These are phyloP conservation scores for Bombus cullumanus DNA, from an alignment of 1,140 invertebrate genomes.

Conservation along the genomic window DNA sequence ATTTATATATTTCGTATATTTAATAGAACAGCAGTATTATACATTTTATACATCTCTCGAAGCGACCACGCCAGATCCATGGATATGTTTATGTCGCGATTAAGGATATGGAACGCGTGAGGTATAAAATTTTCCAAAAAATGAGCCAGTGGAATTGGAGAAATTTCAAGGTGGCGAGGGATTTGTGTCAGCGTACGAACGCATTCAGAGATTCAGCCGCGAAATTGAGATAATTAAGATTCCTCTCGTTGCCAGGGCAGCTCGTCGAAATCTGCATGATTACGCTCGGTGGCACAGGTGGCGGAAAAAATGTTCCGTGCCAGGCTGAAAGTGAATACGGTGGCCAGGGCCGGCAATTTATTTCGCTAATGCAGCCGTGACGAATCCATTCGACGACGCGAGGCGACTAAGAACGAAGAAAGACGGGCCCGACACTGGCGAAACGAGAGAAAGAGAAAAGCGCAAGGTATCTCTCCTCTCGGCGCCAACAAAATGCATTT, in stretches of 20 bases:
- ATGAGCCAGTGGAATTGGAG: neutral
- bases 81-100: too few species aligned
- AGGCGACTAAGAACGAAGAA: neutral
- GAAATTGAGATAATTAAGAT: constrained; percentile 21
- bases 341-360: constrained; percentile 44
- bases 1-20: too few species aligned
- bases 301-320: constrained; percentile 1
- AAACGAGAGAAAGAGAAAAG: neutral
- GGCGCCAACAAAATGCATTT: neutral
- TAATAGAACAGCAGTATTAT: too few species aligned
- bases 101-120: neutral
- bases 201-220: neutral
- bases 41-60: too few species aligned
- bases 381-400: constrained; percentile 56
- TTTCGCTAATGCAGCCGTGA: constrained; percentile 61
- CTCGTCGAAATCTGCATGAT: constrained; percentile 21
- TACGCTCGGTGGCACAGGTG: neutral
- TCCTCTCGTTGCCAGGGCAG: neutral
- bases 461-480: constrained; percentile 25
- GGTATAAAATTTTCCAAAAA: neutral
- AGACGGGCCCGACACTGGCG: neutral
- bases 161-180: neutral
- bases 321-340: neutral
- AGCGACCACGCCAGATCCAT: too few species aligned
- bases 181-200: neutral